A percentile compares a stretch with the other conserved stretches of the same genome.
Evolutionary conservation across 1,140 invertebrate species (phyloP).

Genomic region (Bradysia coprophila): DNA sequence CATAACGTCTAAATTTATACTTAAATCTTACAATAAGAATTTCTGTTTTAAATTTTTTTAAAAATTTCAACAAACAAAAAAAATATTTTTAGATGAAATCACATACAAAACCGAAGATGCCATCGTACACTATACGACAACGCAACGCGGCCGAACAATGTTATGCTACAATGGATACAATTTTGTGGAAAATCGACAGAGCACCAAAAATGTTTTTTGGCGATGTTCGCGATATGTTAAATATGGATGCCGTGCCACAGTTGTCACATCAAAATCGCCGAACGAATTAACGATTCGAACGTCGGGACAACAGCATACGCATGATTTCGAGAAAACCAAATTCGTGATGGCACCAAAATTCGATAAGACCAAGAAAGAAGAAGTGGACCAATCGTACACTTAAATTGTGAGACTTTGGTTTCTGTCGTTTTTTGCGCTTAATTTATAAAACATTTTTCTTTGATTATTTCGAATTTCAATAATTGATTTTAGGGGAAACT

Average conservation of each 20-base stretch:
- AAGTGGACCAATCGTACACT: too few relatives aligned
- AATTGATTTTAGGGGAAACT: too few relatives aligned
- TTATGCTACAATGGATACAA: conserved; percentile 20
- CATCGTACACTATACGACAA: conserved; percentile 11
- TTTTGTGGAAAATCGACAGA: conserved; percentile 21
- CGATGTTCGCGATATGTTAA: conserved; percentile 21
- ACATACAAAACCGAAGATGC: background rate
- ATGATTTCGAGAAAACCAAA: conserved; percentile 10
- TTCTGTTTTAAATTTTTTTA: background rate
- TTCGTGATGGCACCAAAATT: background rate
- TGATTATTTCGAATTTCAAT: too few relatives aligned
- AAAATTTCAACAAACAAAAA: background rate
- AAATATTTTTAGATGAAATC: background rate
- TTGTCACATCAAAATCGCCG: conserved; percentile 18
- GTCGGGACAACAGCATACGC: conserved; percentile 18
- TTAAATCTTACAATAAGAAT: background rate
- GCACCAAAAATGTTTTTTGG: conserved; percentile 22
- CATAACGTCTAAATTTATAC: too few relatives aligned
- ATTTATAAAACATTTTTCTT: background rate
- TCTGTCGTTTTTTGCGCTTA: too few relatives aligned
- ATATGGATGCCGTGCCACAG: conserved; percentile 17
- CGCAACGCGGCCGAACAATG: conserved; percentile 20
- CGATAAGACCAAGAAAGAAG: too few relatives aligned
- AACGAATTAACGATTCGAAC: conserved; percentile 13
- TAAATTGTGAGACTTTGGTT: too few relatives aligned